Evolutionary conservation across 2,113 vertebrate species (phyloP).

Genomic region (Scopus umbretta): DNA sequence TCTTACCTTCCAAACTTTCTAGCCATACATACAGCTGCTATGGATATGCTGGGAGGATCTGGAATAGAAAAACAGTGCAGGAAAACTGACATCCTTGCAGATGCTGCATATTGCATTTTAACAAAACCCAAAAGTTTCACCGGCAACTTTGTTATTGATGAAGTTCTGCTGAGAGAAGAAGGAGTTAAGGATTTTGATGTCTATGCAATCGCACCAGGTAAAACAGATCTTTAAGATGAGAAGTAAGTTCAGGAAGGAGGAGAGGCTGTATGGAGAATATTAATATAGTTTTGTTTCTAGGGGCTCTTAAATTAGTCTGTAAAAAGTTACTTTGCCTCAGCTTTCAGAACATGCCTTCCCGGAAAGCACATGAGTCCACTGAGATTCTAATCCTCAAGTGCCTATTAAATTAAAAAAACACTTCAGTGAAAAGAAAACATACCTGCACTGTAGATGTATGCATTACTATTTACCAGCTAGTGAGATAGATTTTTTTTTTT

Average conservation of each 20-base stretch:
- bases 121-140: constrained; percentile 83
- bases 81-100: constrained; percentile 90
- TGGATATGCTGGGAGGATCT: constrained; percentile 91
- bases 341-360: background rate
- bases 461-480: background rate
- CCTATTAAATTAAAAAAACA: background rate
- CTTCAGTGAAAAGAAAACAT: background rate
- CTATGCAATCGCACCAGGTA: constrained; percentile 93
- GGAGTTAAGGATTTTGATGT: constrained; percentile 86
- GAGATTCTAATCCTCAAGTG: background rate
- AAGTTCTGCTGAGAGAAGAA: constrained; percentile 83
- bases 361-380: background rate
- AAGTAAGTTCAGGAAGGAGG: background rate
- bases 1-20: background rate
- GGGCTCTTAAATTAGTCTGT: background rate
- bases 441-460: background rate
- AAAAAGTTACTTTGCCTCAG: background rate
- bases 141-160: constrained; percentile 92
- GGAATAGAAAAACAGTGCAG: constrained; percentile 87
- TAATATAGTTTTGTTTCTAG: background rate
- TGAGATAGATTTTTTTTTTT: background rate
- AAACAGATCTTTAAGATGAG: background rate
- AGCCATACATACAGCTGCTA: constrained; percentile 94
- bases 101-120: constrained; percentile 91
- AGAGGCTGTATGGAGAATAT: background rate